These are phyloP conservation scores for Xiphophorus couchianus DNA, from an alignment of 2,113 vertebrate species.

Conservation along the genomic window DNA sequence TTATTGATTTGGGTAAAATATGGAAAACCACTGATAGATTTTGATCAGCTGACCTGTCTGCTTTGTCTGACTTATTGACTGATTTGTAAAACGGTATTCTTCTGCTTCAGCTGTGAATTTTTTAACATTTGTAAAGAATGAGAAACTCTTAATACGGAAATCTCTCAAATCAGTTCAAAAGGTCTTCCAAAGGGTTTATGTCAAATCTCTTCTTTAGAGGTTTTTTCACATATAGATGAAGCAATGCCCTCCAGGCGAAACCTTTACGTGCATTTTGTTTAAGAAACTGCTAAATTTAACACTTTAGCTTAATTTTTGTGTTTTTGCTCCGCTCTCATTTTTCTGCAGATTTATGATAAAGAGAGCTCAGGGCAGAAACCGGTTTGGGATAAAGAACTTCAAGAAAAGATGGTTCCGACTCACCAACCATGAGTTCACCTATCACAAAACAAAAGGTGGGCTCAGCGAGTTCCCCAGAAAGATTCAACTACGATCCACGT, in stretches of 20 bases:
- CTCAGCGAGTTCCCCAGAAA: conserved; percentile 37
- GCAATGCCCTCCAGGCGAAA: not conserved
- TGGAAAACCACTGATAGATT: not conserved
- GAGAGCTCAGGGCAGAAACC: conserved; percentile 95
- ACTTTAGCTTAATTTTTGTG: not conserved
- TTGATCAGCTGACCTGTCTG: not conserved
- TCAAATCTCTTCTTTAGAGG: not conserved
- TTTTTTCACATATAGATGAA: not conserved
- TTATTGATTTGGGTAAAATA: not conserved
- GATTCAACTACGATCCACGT: conserved; percentile 1
- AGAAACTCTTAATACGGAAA: conserved; percentile 11
- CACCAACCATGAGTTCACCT: conserved; percentile 97
- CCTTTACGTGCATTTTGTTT: not conserved
- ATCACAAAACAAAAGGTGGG: conserved; percentile 96
- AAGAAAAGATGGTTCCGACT: conserved; percentile 99
- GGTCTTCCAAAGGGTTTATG: not conserved
- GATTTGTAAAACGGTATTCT: too few relatives aligned
- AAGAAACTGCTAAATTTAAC: not conserved
- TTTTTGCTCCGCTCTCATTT: not conserved
- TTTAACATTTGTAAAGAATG: conserved; percentile 35
- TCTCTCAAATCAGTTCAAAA: not conserved
- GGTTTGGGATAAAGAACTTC: conserved; percentile 98
- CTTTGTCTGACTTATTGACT: conserved; percentile 18
- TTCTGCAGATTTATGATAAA: conserved; percentile 94
- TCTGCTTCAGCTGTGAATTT: conserved; percentile 3